Base-by-base conservation (phyloP, 2,888 invertebrate species). In the Peribatodes rhomboidaria region DNA sequence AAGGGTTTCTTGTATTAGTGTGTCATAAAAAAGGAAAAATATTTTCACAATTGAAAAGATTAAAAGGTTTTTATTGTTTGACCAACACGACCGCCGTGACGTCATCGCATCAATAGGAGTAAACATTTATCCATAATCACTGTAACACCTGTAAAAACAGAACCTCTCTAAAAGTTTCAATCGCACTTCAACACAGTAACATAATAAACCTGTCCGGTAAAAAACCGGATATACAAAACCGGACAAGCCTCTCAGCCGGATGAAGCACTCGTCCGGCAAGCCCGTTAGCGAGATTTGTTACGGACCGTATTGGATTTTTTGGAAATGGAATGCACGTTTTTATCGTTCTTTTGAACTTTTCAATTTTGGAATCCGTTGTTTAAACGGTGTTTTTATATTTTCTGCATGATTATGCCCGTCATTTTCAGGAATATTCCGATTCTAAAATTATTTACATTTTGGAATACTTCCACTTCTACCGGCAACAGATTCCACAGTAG, bases 221-320 rank as follows among this genome's bases (percentile, higher is more conserved):
- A 47, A 50, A 35, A 20, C 50, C 50, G 33, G 50, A 50, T 41
- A 53, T 16, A 14, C 39, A 22, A 4, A n/a, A n/a, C 20, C 53
- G 53, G 39, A 39, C 27, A 39, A 27, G 3, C 11, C 20, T 6
- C 50, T 20, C 50, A 20, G n/a, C 20, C 35, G 50, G 31, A 31
- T 47, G 47, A 39, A 39, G 52, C 39, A 39, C 39, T 41, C 53
- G 14, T 2, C n/a, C 27, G n/a, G n/a, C 16, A 16, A 35, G 39
- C 39, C 39, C 37, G 39, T 39, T 39, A 39, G n/a, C 18, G 31
- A 13, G 20, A 13, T 7, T 22, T 33, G 33, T 49, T 52, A 50
- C 18, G 37, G 2, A 52, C 1, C 13, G 9, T 20, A n/a, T 37
- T 37, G 27, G 16, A 11, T 44, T 44, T 16, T 14, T 52, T 20